Percentiles rank a stretch among this genome's conserved stretches.
Evolutionary conservation across 2,797 vertebrate genomes (phyloP).

Genomic region (Melanotaenia pygmaea): DNA sequence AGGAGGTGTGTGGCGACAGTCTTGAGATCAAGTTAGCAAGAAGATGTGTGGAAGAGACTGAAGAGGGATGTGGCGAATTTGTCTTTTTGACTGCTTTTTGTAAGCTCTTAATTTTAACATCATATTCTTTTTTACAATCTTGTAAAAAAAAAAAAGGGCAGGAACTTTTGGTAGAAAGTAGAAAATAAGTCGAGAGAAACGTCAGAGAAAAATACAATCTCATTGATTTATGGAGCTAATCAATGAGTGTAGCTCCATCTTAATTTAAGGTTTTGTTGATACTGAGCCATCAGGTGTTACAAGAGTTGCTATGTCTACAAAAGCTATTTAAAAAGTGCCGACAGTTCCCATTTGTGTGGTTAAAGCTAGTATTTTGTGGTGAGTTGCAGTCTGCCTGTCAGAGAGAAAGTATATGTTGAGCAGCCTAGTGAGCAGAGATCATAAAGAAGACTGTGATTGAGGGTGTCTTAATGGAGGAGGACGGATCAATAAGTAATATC

Average conservation of each 20-base stretch:
- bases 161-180: neutral
- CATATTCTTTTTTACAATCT: neutral
- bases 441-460: conserved; percentile 79
- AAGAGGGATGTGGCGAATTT: conserved; percentile 11
- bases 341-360: conserved; percentile 64
- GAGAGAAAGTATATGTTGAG: conserved; percentile 61
- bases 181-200: conserved; percentile 37
- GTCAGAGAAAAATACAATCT: conserved; percentile 20
- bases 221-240: conserved; percentile 54
- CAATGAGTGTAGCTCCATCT: conserved; percentile 61
- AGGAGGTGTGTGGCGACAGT: conserved; percentile 26
- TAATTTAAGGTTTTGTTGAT: conserved; percentile 58
- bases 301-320: neutral
- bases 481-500: conserved; percentile 85
- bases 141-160: conserved; percentile 2
- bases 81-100: conserved; percentile 56
- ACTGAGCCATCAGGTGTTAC: conserved; percentile 48
- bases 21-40: conserved; percentile 36
- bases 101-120: conserved; percentile 64
- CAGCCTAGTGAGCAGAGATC: conserved; percentile 68
- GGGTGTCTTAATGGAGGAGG: conserved; percentile 79
- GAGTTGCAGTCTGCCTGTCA: conserved; percentile 62
- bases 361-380: conserved; percentile 67
- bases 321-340: conserved; percentile 56
- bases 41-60: conserved; percentile 16